Evolutionary conservation across 2,797 vertebrate species (phyloP), one percentile per base, ranked within the genome.

Genomic region (Myiothlypis coronata): DNA sequence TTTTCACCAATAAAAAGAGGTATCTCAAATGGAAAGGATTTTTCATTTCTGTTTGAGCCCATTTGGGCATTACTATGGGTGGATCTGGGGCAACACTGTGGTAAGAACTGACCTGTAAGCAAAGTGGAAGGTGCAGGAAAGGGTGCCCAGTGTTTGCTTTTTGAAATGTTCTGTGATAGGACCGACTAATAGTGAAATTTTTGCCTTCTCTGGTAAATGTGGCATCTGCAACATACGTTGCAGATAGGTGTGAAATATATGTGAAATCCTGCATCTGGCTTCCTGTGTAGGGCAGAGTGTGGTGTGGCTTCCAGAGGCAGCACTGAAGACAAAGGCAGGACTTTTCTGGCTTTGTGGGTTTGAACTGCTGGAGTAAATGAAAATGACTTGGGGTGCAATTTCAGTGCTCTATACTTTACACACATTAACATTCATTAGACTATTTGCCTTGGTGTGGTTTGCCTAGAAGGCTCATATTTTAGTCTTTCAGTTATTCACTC

Each of bases 401-500:
- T 85, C 37, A 55, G 9, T 34, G 34, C 52, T 20, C 6, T 83
- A 1, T 74, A 69, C 11, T 94, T 93, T 63, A 27, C 35, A 22
- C 56, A 9, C 34, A 56, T 83, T 84, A 90, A n/a, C 65, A 64
- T 90, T 74, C 37, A 86, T 90, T 93, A 63, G 27, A 11, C 7
- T 86, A 5, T 53, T 77, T 70, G 34, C n/a, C 19, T 75, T 76
- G 41, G 12, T 93, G 55, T 91, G 84, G 83, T 93, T 94, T 95
- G 67, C 79, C 87, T 78, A 15, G 79, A 56, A 92, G 64, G 68
- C 59, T 87, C 3, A 1, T 64, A 13, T 49, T 95, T 80, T 34
- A 85, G 37, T 77, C 60, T 77, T 77, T 41, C 26, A 53, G 9
- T 87, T 95, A 74, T 19, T 94, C 7, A 1, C 22, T 85, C 44